phyloP scores from a whole-genome alignment of 1,140 invertebrate species.

The Hyles vespertilio region DNA sequence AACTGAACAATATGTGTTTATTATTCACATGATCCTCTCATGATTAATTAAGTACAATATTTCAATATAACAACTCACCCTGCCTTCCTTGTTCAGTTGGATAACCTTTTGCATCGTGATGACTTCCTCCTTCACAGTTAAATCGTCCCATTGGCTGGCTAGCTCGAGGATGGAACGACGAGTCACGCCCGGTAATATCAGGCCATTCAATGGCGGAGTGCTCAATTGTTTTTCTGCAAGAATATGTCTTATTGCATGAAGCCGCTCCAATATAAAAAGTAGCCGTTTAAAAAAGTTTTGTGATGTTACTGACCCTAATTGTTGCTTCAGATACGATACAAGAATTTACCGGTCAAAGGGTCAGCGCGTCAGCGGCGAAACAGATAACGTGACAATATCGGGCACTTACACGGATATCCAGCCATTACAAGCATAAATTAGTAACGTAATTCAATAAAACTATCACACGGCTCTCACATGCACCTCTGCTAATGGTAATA shows the following conservation, averaged over 20 bases:
- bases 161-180: slow-evolving; percentile 91
- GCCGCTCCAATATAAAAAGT: neutral
- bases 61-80: slow-evolving; percentile 78
- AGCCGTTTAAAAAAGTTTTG: slow-evolving; percentile 25
- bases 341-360: slow-evolving; percentile 61
- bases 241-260: slow-evolving; percentile 15
- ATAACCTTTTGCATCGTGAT: slow-evolving; percentile 93
- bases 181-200: slow-evolving; percentile 96
- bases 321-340: slow-evolving; percentile 59
- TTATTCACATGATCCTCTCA: too few relatives aligned
- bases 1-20: slow-evolving; percentile 78
- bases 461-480: neutral
- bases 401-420: slow-evolving; percentile 32
- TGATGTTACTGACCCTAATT: slow-evolving; percentile 57
- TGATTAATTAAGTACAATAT: too few relatives aligned
- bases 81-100: slow-evolving; percentile 84
- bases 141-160: slow-evolving; percentile 89
- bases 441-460: neutral
- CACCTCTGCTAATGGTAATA: neutral
- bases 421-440: slow-evolving; percentile 8
- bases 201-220: slow-evolving; percentile 93
- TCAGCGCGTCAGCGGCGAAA: slow-evolving; percentile 34
- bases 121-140: slow-evolving; percentile 88
- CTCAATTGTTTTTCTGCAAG: slow-evolving; percentile 90
- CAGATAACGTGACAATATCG: slow-evolving; percentile 50